Evolutionary conservation across 2,888 invertebrate species (phyloP).

Genomic region (Nineta flava): DNA sequence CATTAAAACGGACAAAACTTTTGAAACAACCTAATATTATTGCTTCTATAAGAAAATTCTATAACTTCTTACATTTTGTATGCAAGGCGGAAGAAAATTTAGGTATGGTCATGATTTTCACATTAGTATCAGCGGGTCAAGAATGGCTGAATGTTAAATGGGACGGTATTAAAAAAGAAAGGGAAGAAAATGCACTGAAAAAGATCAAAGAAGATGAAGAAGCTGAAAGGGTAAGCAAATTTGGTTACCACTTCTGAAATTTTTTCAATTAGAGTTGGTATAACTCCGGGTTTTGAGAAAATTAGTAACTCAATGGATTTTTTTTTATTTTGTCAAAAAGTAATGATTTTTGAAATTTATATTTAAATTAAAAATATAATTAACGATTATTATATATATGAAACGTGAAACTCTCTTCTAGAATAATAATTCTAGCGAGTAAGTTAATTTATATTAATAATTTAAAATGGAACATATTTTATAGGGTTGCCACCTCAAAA

Average conservation of each 20-base stretch:
- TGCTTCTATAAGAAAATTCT: constrained; percentile 2
- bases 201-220: constrained; percentile 66
- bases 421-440: too few species aligned
- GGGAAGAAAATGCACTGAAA: constrained; percentile 52
- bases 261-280: background rate
- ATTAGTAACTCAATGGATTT: too few species aligned
- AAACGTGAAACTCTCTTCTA: too few species aligned
- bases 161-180: constrained; percentile 57
- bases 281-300: too few species aligned
- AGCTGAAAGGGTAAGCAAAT: constrained; percentile 54
- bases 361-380: too few species aligned
- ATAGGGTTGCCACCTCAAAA: too few species aligned
- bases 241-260: background rate
- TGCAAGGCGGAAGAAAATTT: constrained; percentile 66
- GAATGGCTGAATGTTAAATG: constrained; percentile 82
- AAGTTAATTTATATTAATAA: too few species aligned
- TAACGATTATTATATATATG: too few species aligned
- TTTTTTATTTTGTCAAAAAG: too few species aligned
- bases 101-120: constrained; percentile 97
- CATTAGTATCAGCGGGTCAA: constrained; percentile 80
- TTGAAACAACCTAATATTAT: background rate
- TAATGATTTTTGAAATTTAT: too few species aligned
- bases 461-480: too few species aligned
- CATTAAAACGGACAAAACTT: too few species aligned
- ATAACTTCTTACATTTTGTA: background rate